These are phyloP conservation scores for Anarhynchus alexandrinus DNA, from an alignment of 2,113 vertebrate genomes.

Conservation along the genomic window DNA sequence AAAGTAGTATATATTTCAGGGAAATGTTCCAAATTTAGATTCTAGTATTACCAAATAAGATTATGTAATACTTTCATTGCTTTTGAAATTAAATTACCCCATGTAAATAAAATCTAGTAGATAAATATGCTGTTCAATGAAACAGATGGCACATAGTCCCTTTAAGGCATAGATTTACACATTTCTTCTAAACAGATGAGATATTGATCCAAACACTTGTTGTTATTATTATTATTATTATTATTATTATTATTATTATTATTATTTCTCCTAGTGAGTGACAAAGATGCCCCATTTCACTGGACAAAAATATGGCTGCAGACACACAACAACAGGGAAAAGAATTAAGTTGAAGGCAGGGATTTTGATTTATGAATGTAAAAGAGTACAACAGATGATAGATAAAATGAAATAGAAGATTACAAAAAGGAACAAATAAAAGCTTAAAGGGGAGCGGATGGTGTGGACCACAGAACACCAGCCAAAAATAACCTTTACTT, in stretches of 20 bases:
- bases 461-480: neutral
- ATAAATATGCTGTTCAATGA: neutral
- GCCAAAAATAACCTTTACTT: neutral
- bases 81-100: neutral
- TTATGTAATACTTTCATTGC: neutral
- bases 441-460: neutral
- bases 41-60: neutral
- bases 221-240: too few species aligned
- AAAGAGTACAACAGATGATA: neutral
- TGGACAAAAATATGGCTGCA: neutral
- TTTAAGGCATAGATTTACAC: conserved; percentile 2
- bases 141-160: neutral
- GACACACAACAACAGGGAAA: neutral
- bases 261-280: neutral
- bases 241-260: neutral
- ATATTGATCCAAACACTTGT: neutral
- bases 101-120: neutral
- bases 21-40: neutral
- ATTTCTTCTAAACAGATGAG: neutral
- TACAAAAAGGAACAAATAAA: neutral
- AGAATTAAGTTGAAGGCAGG: neutral
- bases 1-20: neutral
- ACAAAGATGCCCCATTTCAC: neutral
- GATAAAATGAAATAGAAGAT: neutral
- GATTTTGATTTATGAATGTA: conserved; percentile 15